Percentiles rank a stretch among this genome's conserved stretches.
phyloP scores from a whole-genome alignment of 2,888 invertebrate species.

The Rhodophaea formosa region DNA sequence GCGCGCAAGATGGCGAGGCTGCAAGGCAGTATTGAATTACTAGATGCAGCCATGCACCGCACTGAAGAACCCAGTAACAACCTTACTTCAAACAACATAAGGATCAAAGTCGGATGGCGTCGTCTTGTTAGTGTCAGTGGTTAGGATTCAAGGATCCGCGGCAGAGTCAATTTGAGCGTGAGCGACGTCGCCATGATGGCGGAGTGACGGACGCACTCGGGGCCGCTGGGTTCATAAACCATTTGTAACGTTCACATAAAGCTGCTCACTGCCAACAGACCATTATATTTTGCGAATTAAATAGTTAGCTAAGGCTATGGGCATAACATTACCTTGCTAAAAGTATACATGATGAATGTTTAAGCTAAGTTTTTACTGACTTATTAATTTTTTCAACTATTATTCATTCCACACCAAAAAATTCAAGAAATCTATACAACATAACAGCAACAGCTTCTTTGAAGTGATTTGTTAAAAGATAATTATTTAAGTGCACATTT shows the following conservation, averaged over 20 bases:
- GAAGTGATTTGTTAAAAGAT: no score
- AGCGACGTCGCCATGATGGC: neutral
- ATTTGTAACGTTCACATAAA: neutral
- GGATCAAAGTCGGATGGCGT: neutral
- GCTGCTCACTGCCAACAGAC: neutral
- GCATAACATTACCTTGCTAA: no score
- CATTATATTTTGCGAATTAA: no score
- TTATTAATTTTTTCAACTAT: no score
- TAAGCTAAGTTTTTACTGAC: no score
- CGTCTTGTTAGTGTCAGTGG: neutral
- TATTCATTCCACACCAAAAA: no score
- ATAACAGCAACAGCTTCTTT: no score
- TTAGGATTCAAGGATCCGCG: neutral
- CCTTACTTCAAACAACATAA: neutral
- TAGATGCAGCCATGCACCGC: neutral
- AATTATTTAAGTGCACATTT: no score
- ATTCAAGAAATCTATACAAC: no score
- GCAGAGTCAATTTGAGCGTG: conserved; percentile 3
- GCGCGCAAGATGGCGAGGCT: conserved; percentile 3
- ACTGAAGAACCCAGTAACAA: neutral
- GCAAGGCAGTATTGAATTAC: conserved; percentile 1
- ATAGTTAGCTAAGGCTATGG: no score
- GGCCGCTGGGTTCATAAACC: neutral
- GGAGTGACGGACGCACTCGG: neutral
- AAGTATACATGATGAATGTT: no score